Evolutionary conservation across 1,140 invertebrate species (phyloP).

Genomic region (Potamilus streckersoni): DNA sequence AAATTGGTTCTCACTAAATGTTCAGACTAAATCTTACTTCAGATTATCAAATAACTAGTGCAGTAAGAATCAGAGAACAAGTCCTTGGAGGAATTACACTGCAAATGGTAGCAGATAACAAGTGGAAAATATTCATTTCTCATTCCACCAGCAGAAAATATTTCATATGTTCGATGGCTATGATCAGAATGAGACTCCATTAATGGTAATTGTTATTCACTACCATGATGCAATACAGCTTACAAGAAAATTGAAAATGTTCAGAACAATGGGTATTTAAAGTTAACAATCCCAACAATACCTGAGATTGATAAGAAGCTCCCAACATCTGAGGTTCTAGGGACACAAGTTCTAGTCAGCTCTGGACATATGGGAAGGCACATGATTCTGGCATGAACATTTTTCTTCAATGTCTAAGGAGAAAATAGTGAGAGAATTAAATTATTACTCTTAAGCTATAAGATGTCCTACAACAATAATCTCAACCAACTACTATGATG

Average conservation of each 20-base stretch:
- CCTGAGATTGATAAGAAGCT: slow-evolving; percentile 72
- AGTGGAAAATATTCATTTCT: too few relatives aligned
- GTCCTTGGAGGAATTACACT: too few relatives aligned
- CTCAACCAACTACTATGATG: too few relatives aligned
- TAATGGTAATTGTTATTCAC: not conserved
- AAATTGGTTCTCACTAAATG: too few relatives aligned
- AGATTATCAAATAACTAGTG: too few relatives aligned
- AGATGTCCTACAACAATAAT: too few relatives aligned
- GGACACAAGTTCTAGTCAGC: slow-evolving; percentile 71
- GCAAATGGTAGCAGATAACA: too few relatives aligned
- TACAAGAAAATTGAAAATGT: not conserved
- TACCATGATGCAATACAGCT: not conserved
- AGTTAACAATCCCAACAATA: slow-evolving; percentile 11
- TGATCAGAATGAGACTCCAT: not conserved
- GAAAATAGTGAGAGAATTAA: too few relatives aligned
- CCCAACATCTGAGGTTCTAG: slow-evolving; percentile 76
- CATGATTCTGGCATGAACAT: slow-evolving; percentile 75
- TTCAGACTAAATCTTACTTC: too few relatives aligned
- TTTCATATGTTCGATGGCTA: not conserved
- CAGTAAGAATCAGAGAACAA: too few relatives aligned
- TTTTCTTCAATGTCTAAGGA: slow-evolving; percentile 72
- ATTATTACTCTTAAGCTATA: too few relatives aligned
- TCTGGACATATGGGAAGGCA: slow-evolving; percentile 67
- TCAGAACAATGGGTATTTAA: not conserved
- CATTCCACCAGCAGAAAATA: slow-evolving; percentile 33